Evolutionary conservation across 2,113 vertebrate genomes (phyloP).

Genomic region (Triplophysa siluroides): DNA sequence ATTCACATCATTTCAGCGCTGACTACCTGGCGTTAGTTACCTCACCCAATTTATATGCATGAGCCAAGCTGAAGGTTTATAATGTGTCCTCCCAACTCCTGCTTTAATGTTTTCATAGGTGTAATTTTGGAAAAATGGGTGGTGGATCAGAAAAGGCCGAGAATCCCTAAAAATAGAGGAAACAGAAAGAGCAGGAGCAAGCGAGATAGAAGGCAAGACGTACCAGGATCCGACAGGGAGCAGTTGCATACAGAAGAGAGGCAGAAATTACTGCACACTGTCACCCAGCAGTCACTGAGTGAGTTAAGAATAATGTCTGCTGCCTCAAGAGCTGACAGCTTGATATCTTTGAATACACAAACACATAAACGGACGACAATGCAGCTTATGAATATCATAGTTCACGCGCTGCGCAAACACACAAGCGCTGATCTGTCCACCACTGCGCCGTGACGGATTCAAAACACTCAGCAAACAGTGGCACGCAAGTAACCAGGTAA

Average conservation of each 20-base stretch:
- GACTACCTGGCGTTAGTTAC: too few species aligned
- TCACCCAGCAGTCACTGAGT: conserved; percentile 31
- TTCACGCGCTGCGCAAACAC: conserved; percentile 30
- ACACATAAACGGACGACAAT: conserved; percentile 34
- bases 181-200: conserved; percentile 17
- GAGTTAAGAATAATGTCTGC: conserved; percentile 53
- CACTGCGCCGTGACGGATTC: conserved; percentile 1
- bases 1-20: too few species aligned
- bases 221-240: not conserved
- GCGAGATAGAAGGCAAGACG: not conserved
- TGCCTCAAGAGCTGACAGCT: conserved; percentile 46
- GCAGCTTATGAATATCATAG: conserved; percentile 41
- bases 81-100: too few species aligned
- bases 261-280: conserved; percentile 29
- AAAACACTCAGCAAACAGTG: conserved; percentile 27
- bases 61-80: too few species aligned
- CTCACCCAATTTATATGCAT: too few species aligned
- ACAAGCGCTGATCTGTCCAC: conserved; percentile 32
- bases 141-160: too few species aligned
- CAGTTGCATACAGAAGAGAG: not conserved
- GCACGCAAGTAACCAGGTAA: conserved; percentile 23
- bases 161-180: not conserved
- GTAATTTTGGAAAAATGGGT: conserved; percentile 7
- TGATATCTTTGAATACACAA: conserved; percentile 40
- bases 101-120: too few species aligned